Percentiles rank a stretch among this genome's conserved stretches.
These are phyloP conservation scores for Lucilia sericata DNA, from an alignment of 1,140 invertebrate genomes.

Conservation along the genomic window DNA sequence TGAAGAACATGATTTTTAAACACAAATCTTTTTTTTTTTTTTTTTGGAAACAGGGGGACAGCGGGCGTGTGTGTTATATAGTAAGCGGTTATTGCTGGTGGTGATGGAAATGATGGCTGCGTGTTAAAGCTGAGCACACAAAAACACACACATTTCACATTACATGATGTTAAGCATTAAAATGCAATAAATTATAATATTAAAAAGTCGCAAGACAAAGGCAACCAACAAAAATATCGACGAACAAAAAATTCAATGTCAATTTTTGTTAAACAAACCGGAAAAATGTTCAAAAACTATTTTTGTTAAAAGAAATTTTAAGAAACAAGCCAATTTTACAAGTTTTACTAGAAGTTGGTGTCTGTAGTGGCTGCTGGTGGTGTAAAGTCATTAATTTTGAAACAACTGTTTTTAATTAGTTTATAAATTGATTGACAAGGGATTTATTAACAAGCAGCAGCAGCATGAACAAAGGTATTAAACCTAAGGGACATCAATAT, in stretches of 20 bases:
- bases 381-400: conserved; percentile 6
- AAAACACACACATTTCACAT: background rate
- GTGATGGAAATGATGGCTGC: background rate
- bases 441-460: background rate
- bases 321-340: background rate
- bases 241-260: conserved; percentile 33
- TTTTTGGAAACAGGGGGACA: background rate
- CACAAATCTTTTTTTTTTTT: background rate
- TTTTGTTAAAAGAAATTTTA: background rate
- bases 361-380: background rate
- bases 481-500: background rate
- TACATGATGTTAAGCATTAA: conserved; percentile 40
- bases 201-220: conserved; percentile 1
- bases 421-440: conserved; percentile 33
- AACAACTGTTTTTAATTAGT: conserved; percentile 40
- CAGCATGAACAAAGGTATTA: background rate
- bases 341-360: background rate
- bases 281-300: conserved; percentile 3
- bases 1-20: conserved; percentile 29
- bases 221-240: background rate
- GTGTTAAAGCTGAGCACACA: background rate
- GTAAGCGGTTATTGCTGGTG: background rate
- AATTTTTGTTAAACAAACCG: background rate
- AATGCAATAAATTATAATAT: conserved; percentile 42
- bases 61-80: no score